Evolutionary conservation across 92 coral and sea anemone genomes (phyloP).

Genomic region (Porites lobata): DNA sequence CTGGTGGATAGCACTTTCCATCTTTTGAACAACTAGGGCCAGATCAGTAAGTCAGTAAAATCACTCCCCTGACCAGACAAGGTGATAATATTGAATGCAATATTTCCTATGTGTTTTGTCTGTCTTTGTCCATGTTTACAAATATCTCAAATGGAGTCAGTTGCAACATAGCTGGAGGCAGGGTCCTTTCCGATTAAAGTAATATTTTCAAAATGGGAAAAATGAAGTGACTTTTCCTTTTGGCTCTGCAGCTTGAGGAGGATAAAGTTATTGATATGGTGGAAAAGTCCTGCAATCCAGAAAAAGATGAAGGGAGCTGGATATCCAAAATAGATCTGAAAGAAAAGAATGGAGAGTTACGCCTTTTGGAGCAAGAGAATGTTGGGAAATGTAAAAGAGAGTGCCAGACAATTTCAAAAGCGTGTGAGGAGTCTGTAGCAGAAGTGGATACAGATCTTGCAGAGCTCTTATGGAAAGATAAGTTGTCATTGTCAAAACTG

Average conservation of each 20-base stretch:
- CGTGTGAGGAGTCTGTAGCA: conserved; percentile 93
- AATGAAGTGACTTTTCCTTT: neutral
- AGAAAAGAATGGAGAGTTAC: conserved; percentile 72
- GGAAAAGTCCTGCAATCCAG: conserved; percentile 95
- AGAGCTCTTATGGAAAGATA: conserved; percentile 95
- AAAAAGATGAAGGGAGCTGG: conserved; percentile 97
- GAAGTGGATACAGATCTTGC: conserved; percentile 97
- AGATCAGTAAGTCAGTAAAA: too few species aligned
- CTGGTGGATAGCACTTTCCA: too few species aligned
- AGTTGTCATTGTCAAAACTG: conserved; percentile 87
- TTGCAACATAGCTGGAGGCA: neutral
- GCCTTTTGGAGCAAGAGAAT: conserved; percentile 73
- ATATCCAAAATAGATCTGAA: conserved; percentile 89
- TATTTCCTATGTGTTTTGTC: too few species aligned
- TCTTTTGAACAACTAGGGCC: too few species aligned
- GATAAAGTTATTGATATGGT: conserved; percentile 93
- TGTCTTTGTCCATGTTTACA: too few species aligned
- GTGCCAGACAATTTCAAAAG: conserved; percentile 96
- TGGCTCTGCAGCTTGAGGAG: conserved; percentile 80
- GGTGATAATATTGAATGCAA: too few species aligned
- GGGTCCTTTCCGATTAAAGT: neutral
- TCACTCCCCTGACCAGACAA: too few species aligned
- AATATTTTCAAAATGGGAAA: neutral
- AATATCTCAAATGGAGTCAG: too few species aligned
- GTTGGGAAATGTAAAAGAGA: conserved; percentile 90